Evolutionary conservation across 2,113 vertebrate species (phyloP), one percentile per base, ranked within the genome.

Genomic region (Takifugu bimaculatus): DNA sequence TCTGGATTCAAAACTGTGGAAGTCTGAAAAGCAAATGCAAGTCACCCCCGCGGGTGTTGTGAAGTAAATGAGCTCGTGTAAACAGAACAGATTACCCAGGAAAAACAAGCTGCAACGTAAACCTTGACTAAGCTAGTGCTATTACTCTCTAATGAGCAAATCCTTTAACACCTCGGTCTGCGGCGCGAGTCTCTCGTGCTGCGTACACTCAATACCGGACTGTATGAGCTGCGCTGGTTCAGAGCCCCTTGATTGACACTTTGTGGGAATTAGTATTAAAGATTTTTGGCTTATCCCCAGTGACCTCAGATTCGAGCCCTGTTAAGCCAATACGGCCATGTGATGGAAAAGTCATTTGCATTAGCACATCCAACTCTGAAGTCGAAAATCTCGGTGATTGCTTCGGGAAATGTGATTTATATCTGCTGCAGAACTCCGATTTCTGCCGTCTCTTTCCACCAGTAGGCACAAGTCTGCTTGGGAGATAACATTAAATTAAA

Each of bases 201-300:
- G 63, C 43, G 60, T 43, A 52, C 14, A 11, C 63, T 12, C 15
- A 65, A 75, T 72, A 59, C 63, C 69, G 51, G 26, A 75, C 57
- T 57, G 50, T 61, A 6, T n/a, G 15, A 63, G 50, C 14, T 2
- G n/a, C 47, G 60, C 63, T 69, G 68, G 20, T 75, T 71, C 54
- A 72, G 29, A 50, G 60, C 54, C 28, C 44, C 54, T 47, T 72
- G 84, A 83, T 68, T 80, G 86, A 87, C 79, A 54, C n/a, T 65
- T 73, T 60, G 49, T 27, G 39, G 68, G 76, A 81, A 78, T 79
- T 79, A 82, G 79, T 54, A 70, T 65, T 82, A 84, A 87, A 65
- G 80, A 87, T 89, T 84, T 84, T 67, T 58, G 60, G 54, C 67
- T 84, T 70, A 78, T 66, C 73, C 70, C 65, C 27, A 6, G 48